Evolutionary conservation across 2,888 invertebrate genomes (phyloP).

Genomic region (Torymus texanus): DNA sequence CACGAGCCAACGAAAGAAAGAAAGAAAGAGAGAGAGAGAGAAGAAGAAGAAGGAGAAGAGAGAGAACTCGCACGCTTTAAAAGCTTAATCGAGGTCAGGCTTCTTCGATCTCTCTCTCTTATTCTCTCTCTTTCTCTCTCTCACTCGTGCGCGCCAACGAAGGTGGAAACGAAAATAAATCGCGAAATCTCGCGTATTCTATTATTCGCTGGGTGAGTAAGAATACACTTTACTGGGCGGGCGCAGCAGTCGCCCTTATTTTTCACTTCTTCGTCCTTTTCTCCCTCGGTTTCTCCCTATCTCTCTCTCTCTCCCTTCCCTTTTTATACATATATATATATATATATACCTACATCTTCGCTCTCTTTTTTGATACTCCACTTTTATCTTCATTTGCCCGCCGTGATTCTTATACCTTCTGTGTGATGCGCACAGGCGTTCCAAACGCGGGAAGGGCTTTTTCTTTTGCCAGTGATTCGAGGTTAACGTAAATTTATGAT

Average conservation of each 20-base stretch:
- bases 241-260: slow-evolving; percentile 3
- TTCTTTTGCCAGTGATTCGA: slow-evolving; percentile 2
- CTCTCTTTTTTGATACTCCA: slow-evolving; percentile 12
- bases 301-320: slow-evolving; percentile 3
- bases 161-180: slow-evolving; percentile 48
- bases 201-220: slow-evolving; percentile 31
- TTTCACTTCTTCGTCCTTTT: slow-evolving; percentile 3
- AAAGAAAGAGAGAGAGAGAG: not conserved
- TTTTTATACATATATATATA: too few species aligned
- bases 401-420: not conserved
- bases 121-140: too few species aligned
- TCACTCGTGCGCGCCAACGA: not conserved
- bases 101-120: not conserved
- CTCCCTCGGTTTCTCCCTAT: not conserved
- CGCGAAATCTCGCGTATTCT: slow-evolving; percentile 41
- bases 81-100: slow-evolving; percentile 48
- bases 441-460: not conserved
- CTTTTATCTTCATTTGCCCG: slow-evolving; percentile 36
- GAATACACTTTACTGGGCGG: too few species aligned
- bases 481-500: slow-evolving; percentile 43
- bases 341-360: too few species aligned
- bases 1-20: too few species aligned
- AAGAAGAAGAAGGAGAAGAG: too few species aligned
- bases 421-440: not conserved
- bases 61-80: slow-evolving; percentile 30